Base-by-base conservation (phyloP, 2,888 invertebrate genomes). In the Andrena haemorrhoa region DNA sequence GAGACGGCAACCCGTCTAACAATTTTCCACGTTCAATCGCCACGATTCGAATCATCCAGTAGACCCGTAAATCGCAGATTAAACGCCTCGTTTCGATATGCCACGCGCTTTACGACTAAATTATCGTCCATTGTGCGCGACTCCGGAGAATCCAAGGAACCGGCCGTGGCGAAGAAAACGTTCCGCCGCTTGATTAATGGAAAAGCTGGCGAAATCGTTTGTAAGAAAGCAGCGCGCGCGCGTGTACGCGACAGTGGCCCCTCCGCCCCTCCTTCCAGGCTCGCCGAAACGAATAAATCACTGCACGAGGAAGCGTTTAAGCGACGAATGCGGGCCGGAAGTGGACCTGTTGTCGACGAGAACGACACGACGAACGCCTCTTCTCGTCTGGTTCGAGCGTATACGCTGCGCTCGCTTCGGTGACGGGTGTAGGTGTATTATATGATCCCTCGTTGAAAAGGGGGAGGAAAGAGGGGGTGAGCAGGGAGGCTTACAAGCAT, bases 341-440 rank as follows among this genome's bases (percentile, higher is more conserved):
- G 91, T 90, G 88, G 90, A 88, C 90, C 90, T 90, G 91, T 90
- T 91, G 86, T 88, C 89, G 87, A 82, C 82, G 87, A 85, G 87
- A 87, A 88, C 86, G 89, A 91, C 84, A 89, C 89, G 90, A 92
- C 88, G 88, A 90, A 91, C 88, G 86, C 75, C 76, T 79, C 75
- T 76, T 85, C 83, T 86, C 82, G 79, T 82, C 77, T 61, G 73
- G 49, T 63, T 31, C 35, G 66, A 75, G 64, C 23, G 64, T 56
- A 72, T 20, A n/a, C 74, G 58, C 16, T 41, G 41, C 61, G 74
- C 51, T 75, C 74, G 74, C 83, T 53, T 68, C 69, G 71, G 79
- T 79, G 78, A 74, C 75, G 68, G 75, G 86, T 85, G 89, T 90
- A 89, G 90, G 89, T 90, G 88, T 89, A 88, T 90, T 90, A 89